Conservation (phyloP, 2,113 vertebrate species). For the Tympanuchus pallidicinctus region DNA sequence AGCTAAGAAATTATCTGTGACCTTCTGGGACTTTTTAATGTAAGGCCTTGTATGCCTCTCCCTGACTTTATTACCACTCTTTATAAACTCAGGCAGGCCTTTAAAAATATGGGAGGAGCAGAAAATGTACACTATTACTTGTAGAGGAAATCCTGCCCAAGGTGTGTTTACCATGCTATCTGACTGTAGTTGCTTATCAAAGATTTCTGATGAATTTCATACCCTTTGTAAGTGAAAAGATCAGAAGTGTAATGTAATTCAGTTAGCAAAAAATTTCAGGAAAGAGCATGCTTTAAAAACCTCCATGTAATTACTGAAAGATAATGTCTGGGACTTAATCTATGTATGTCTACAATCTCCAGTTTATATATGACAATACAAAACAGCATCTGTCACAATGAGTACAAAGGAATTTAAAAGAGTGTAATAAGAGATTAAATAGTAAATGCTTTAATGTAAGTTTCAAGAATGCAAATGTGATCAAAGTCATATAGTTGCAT, state of each 20-base stretch:
- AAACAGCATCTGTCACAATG: not conserved
- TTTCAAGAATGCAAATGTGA: not conserved
- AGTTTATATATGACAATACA: not conserved
- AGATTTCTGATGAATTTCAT: not conserved
- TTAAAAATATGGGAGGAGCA: not conserved
- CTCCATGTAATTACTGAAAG: not conserved
- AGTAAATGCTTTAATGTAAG: not conserved
- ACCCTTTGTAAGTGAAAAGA: not conserved
- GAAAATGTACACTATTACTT: not conserved
- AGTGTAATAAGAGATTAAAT: not conserved
- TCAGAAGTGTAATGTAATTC: not conserved
- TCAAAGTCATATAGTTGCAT: not conserved
- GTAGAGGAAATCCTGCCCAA: not conserved
- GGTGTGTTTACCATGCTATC: not conserved
- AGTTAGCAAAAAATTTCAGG: not conserved
- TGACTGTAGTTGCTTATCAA: not conserved
- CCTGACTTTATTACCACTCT: not conserved
- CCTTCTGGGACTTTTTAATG: not conserved
- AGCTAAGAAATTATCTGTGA: not conserved
- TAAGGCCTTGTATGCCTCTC: not conserved
- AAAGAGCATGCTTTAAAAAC: not conserved
- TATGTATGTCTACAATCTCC: not conserved
- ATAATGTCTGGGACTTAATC: not conserved
- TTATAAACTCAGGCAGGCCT: not conserved
- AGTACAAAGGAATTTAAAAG: not conserved